These are phyloP conservation scores for Oenanthe oenanthe DNA, from an alignment of 2,113 vertebrate species.

Conservation along the genomic window DNA sequence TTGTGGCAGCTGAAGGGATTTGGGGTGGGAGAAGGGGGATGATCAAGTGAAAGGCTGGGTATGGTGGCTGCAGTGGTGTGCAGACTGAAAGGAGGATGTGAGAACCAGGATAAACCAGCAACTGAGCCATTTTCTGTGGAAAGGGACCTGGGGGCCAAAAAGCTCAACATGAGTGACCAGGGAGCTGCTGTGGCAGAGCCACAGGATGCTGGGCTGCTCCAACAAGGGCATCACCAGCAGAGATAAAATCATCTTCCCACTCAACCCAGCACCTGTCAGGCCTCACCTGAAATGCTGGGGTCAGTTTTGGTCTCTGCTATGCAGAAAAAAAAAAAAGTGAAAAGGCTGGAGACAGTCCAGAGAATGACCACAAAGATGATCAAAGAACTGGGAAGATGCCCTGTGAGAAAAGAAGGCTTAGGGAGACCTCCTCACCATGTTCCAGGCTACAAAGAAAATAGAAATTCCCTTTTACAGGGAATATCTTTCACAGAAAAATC, in stretches of 20 bases:
- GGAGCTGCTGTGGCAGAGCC: not conserved
- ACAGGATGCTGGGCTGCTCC: not conserved
- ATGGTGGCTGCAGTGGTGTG: not conserved
- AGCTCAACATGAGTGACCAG: rapidly evolving
- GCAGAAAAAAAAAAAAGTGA: too few species aligned
- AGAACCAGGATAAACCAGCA: not conserved
- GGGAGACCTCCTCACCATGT: not conserved
- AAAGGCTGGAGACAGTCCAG: not conserved
- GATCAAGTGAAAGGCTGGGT: not conserved
- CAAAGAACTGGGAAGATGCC: not conserved
- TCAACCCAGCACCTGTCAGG: not conserved
- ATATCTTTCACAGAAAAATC: not conserved
- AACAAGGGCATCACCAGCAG: not conserved
- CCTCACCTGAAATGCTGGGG: not conserved
- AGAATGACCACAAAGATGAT: not conserved
- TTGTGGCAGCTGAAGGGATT: not conserved
- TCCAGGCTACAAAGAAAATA: not conserved
- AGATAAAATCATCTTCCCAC: not conserved
- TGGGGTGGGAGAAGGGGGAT: not conserved
- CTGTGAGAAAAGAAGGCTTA: not conserved
- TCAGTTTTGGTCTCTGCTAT: not conserved
- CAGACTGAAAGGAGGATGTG: not conserved
- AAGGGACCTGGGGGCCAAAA: not conserved
- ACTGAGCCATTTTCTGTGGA: not conserved
- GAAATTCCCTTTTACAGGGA: not conserved